Base-by-base conservation (phyloP, 2,888 invertebrate genomes). In the Arrhopalites spinosus region DNA sequence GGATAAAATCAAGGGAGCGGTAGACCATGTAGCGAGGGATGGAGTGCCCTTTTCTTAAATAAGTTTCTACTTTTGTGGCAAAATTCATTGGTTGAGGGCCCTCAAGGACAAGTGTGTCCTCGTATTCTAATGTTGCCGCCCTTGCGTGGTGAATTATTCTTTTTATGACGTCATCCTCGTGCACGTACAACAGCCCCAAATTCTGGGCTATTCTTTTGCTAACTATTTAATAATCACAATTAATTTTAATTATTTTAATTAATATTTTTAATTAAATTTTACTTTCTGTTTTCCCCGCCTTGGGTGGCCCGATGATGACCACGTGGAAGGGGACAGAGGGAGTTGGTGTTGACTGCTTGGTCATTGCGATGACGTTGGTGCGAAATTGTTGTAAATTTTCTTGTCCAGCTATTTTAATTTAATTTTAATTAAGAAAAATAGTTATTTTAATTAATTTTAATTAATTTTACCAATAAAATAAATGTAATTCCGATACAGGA, bases 211-310 rank as follows among this genome's bases (percentile, higher is more conserved):
- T 29, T 23, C 73, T 69, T 50, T 68, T 68, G 7, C 79, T 76
- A 43, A 79, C 79, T 79, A 36, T 23, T 67, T 45, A 2, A 43
- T 30, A 63, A 17, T 17, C 30, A 67, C n/a, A 25, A 27, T 20
- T 27, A 20, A 25, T 45, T 29, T 25, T 27, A 50, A 29, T 30
- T 75, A 23, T 63, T 29, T 1, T 23, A 56, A 8, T 56, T 8
- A 5, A 56, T 56, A 29, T n/a, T 23, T n/a, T 7, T 73, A 15
- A 1, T n/a, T 11, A n/a, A 8, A n/a, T 1, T 63, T 45, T 77
- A 80, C 78, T 63, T 30, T 76, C 75, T 1, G 81, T 81, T 68
- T 82, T 82, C 36, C 82, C 82, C n/a, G 81, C 73, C 43, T 78
- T 79, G 11, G 79, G 78, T 27, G 61, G 70, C 0, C 82, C 82